Base-by-base conservation (phyloP, 92 coral and sea anemone species). In the Metridium senile region DNA sequence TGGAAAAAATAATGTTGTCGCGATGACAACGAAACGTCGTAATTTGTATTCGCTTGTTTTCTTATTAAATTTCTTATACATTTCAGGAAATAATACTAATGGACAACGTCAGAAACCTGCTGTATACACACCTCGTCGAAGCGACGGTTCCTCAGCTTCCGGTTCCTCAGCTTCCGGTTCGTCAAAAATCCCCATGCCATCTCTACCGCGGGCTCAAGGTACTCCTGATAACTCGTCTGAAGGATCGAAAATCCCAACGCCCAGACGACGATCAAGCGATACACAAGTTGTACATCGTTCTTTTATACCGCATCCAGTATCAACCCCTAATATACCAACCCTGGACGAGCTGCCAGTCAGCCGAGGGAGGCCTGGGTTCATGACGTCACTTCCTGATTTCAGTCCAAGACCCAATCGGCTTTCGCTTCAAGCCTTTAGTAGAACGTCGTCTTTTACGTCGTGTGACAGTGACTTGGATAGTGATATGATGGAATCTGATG, bases 361-460 rank as follows among this genome's bases (percentile, higher is more conserved):
- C 18, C 10, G 66, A 28, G 53, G 85, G 23, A 67, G 68, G 58
- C 77, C 84, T 62, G 23, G 77, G 29, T 79, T 81, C 33, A 32
- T 75, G 69, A 56, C 89, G 74, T 88, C 93, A 46, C 86, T 88
- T 27, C 93, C 89, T 34, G 89, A 88, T 33, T 49, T 28, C 39
- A 39, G 49, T 13, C 31, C 43, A 8, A 63, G 45, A 27, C 59
- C 71, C 29, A 75, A 39, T 31, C 61, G 80, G 63, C 19, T 62
- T 7, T 62, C 80, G 22, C 62, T 75, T 23, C 80, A 62, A 18
- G 61, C 61, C 16, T 29, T 75, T 19, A 63, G 59, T 46, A 32
- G 71, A 4, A 75, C 70, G 23, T 75, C 66, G 19, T 63, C 80
- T 62, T 63, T 63, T 31, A 58, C 35, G 22, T 75, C 80, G 0